Percentiles rank a stretch among this genome's conserved stretches.
Evolutionary conservation across 2,113 vertebrate genomes (phyloP).

Genomic region (Anarrhichthys ocellatus): DNA sequence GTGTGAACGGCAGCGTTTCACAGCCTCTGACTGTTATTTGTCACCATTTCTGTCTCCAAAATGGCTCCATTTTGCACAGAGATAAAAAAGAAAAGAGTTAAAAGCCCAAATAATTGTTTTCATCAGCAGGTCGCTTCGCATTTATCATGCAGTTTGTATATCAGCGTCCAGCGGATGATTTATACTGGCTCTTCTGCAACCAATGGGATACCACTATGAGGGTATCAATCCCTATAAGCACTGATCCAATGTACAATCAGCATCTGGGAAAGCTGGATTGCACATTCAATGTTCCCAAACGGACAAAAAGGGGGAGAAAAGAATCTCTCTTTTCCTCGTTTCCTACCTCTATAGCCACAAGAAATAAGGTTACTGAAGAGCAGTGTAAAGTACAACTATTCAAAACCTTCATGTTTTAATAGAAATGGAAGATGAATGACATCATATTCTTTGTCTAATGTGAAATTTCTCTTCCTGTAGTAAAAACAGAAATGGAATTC

Average conservation of each 20-base stretch:
- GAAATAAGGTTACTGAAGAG: conserved; percentile 12
- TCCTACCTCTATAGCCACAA: conserved; percentile 18
- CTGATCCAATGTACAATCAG: conserved; percentile 75
- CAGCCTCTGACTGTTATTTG: conserved; percentile 78
- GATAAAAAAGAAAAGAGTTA: conserved; percentile 74
- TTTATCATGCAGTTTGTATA: conserved; percentile 79
- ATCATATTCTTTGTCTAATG: conserved; percentile 11
- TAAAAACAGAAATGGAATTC: neutral
- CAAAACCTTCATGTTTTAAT: neutral
- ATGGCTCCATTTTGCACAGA: conserved; percentile 71
- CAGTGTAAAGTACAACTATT: conserved; percentile 1
- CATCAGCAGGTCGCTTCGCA: conserved; percentile 73
- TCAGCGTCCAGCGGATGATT: conserved; percentile 78
- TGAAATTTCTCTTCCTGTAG: neutral
- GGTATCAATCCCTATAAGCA: conserved; percentile 84
- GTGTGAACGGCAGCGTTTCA: conserved; percentile 82
- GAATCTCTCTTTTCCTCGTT: neutral
- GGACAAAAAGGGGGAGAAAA: conserved; percentile 13
- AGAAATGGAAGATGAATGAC: conserved; percentile 24
- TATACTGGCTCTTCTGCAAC: conserved; percentile 71
- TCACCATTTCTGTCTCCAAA: conserved; percentile 82
- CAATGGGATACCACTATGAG: conserved; percentile 63
- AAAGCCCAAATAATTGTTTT: conserved; percentile 85
- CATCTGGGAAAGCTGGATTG: conserved; percentile 63
- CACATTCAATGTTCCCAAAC: conserved; percentile 75